Evolutionary conservation across 2,113 vertebrate species (phyloP), one percentile per base, ranked within the genome.

Genomic region (Alosa alosa): DNA sequence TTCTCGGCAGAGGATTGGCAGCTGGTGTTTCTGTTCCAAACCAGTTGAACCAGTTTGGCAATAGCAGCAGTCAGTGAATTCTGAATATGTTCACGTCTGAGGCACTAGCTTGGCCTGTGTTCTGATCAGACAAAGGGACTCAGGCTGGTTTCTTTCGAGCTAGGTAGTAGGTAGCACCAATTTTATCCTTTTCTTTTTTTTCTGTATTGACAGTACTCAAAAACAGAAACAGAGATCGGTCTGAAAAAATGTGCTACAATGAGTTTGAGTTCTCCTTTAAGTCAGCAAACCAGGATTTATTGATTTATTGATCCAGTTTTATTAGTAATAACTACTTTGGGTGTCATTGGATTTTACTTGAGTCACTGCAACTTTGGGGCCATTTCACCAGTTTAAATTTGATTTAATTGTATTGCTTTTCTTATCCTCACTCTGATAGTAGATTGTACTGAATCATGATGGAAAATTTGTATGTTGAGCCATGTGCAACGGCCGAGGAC

Each of bases 21-120:
- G 81, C 78, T 11, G 25, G 92, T 91, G 85, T 84, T 84, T 55
- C 88, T 18, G 86, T 89, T 88, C 39, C 82, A 86, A 44, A 92
- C 92, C 91, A 88, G 93, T 20, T 85, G 11, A 85, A 94, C 94
- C 81, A 86, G 94, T 95, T 94, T 90, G n/a, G 49, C 0, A 44
- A 4, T 44, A 8, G 83, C 25, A 85, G 39, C 52, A 83, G 5
- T 45, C 84, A 20, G 13, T 39, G 72, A 36, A 78, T 78, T 31
- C 8, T 17, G 36, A 78, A 36, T 13, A 78, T 36, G 13, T 0
- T 39, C 13, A n/a, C 57, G 22, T 64, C 20, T 6, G 0, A 64
- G 57, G 46, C 10, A 9, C 50, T 6, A 3, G 5, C 17, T 57
- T 57, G 55, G 55, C 55, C 55, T 18, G 18, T 57, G 0, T 18